Percentiles rank a stretch among this genome's conserved stretches.
Conservation (phyloP, 2,113 vertebrate genomes). For the Hystrix brachyura region DNA sequence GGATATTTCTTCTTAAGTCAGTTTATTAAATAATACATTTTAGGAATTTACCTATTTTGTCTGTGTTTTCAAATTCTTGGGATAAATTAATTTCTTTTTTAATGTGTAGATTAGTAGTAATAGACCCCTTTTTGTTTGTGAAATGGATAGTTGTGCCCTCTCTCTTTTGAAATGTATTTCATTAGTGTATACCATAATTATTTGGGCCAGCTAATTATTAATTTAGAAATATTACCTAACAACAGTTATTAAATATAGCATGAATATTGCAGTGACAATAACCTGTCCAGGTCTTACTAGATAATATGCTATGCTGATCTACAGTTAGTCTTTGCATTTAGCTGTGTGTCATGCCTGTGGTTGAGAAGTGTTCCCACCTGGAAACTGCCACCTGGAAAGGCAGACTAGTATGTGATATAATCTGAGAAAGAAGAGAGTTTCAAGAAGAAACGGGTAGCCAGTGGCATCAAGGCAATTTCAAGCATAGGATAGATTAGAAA, state of each 20-base stretch:
- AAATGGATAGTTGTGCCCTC: background rate
- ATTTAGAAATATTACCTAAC: background rate
- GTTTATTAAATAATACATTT: slow-evolving; percentile 34
- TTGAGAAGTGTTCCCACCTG: background rate
- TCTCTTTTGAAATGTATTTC: background rate
- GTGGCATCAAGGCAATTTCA: background rate
- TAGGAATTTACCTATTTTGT: slow-evolving; percentile 5
- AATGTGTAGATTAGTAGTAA: background rate
- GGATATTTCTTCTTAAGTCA: background rate
- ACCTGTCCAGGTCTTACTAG: background rate
- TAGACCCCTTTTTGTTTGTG: background rate
- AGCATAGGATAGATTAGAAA: background rate
- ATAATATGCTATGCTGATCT: background rate
- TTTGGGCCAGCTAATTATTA: slow-evolving; percentile 17
- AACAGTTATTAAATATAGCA: background rate
- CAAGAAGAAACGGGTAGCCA: background rate
- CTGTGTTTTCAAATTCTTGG: background rate
- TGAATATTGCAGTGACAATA: background rate
- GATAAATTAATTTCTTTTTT: slow-evolving; percentile 1
- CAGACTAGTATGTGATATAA: background rate
- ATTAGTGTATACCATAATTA: background rate
- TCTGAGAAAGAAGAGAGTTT: slow-evolving; percentile 16
- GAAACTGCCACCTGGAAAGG: background rate
- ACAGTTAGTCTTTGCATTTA: background rate
- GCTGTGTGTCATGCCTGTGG: background rate